Base-by-base conservation (phyloP, 2,888 invertebrate genomes). In the Malthinus seriepunctatus region DNA sequence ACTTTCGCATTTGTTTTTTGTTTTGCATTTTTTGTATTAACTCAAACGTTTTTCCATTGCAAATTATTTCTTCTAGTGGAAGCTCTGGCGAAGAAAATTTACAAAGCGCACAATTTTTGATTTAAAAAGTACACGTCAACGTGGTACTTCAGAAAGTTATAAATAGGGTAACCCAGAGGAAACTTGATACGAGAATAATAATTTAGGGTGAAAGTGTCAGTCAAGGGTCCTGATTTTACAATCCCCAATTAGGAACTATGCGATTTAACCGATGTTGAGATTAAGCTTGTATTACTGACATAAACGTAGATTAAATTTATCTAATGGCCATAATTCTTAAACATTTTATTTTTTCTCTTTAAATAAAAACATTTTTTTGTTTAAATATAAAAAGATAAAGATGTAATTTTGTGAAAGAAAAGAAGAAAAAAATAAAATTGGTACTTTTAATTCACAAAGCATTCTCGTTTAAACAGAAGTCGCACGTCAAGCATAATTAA, bases 211-310 rank as follows among this genome's bases (percentile, higher is more conserved):
- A 67, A 69, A 65, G 66, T 65, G 71, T 61, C 69, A 71, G 69
- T 71, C 73, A 69, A 74, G 73, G 72, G 73, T 69, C 69, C 74
- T 73, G 75, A 74, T 76, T 76, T 74, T 75, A 73, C 74, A 74
- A 75, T 74, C 74, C 74, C 75, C 76, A 75, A 76, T 75, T 76
- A 75, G 72, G 56, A 67, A 69, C 67, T 69, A 71, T 69, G 62
- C 65, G 68, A 49, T 51, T 46, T 44, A 55, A 55, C 48, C 52
- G 49, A 23, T 49, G 33, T 63, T 58, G 60, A 60, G 69, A 72
- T 72, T 72, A 71, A 44, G 48, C 59, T 57, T 64, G 57, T 64
- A 55, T 60, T 67, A 34, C n/a, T 35, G n/a, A 48, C 11, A n/a
- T 48, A 15, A 9, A 34, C 10, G 8, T 8, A 12, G 14, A 31